Evolutionary conservation across 1,140 invertebrate species (phyloP), one percentile per base, ranked within the genome.

Genomic region (Maniola jurtina): DNA sequence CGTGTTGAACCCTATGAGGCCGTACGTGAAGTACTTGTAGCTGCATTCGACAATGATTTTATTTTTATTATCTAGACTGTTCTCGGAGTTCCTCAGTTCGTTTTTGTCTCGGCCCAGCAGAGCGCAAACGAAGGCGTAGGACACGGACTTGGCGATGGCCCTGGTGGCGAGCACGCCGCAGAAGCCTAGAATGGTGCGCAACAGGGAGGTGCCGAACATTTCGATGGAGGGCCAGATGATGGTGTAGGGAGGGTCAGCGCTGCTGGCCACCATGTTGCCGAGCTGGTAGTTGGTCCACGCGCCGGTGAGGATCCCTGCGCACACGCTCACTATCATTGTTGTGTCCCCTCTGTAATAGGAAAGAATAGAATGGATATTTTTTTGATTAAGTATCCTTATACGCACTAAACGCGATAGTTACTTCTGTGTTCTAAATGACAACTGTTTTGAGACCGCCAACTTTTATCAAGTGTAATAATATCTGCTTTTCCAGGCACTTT

Each of bases 221-320:
- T 92, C 90, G 69, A 93, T 93, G 5, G 95, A 94, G 25, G 95
- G 95, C 95, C 95, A 97, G 65, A 95, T 93, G 68, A 97, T 95
- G 34, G 92, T 80, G 87, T 96, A 96, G 2, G 96, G 96, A 15
- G 94, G 94, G 35, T 88, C 76, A 3, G 83, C 63, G 6, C 82
- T 66, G 15, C 93, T 91, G 36, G 92, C 90, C 9, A 84, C 80
- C 89, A 96, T 94, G 64, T 94, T 91, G 34, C 96, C 95, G 14
- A 94, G 91, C 81, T 95, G 95, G 83, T 94, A 97, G 90, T 97
- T 96, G 6, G 96, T 88, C 96, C 96, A 98, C 2, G 95, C 93
- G n/a, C 96, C 97, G 8, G 93, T 87, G 54, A 95, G 92, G 57
- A 97, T 91, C 45, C 97, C 97, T n/a, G 94, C 93, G 66, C 94